A percentile compares a stretch with the other conserved stretches of the same genome.
Evolutionary conservation across 2,113 vertebrate genomes (phyloP).

Genomic region (Alaudala cheleensis): DNA sequence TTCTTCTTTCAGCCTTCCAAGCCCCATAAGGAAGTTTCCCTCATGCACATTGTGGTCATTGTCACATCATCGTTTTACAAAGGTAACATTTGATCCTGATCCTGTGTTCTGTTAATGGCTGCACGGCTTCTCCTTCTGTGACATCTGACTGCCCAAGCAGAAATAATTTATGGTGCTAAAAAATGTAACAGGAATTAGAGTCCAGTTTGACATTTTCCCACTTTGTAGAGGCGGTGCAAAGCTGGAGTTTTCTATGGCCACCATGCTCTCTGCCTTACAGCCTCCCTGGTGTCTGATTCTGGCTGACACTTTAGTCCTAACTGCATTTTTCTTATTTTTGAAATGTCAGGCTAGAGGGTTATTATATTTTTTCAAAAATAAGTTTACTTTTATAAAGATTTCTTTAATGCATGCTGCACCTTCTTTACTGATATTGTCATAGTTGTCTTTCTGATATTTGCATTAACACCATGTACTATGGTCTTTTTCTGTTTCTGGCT

Average conservation of each 20-base stretch:
- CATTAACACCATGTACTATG: accelerated
- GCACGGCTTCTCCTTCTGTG: accelerated
- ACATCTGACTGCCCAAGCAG: background rate
- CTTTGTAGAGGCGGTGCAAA: background rate
- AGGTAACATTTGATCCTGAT: background rate
- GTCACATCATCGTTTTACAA: background rate
- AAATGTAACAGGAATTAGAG: background rate
- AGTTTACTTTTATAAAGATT: background rate
- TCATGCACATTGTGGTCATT: background rate
- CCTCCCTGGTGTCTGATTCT: background rate
- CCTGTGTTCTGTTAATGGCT: background rate
- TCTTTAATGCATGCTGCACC: background rate
- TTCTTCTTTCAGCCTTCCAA: background rate
- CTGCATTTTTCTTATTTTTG: background rate
- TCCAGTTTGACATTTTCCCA: background rate
- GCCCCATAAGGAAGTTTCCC: background rate
- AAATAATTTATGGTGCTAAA: background rate
- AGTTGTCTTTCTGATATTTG: background rate
- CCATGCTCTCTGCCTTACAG: background rate
- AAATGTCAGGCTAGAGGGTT: background rate
- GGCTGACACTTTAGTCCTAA: background rate
- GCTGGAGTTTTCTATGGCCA: background rate
- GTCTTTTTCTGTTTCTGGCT: background rate
- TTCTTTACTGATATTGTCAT: background rate
- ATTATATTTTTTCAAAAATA: background rate